Conservation (phyloP, 2,888 invertebrate species). For the Mystacides longicornis region DNA sequence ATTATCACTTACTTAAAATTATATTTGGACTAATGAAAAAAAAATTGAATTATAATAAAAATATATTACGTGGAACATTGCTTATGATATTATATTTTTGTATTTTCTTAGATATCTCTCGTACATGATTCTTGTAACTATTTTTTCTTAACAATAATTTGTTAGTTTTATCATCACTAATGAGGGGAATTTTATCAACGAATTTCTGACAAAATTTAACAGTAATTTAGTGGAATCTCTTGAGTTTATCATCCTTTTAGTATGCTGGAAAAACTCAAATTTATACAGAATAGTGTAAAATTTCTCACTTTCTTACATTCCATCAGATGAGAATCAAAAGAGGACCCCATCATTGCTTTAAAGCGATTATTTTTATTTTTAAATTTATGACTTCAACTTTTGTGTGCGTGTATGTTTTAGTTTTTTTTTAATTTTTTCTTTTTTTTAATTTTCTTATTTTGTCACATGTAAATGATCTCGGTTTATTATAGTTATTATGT, state of each 20-base stretch:
- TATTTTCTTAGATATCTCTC: conserved; percentile 26
- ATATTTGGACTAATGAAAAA: neutral
- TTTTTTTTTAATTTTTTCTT: neutral
- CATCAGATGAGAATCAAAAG: no score
- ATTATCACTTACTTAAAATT: neutral
- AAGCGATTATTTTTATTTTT: neutral
- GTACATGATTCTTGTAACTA: conserved; percentile 15
- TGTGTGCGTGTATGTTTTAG: neutral
- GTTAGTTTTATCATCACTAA: no score
- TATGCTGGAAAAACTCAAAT: no score
- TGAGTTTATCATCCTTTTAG: no score
- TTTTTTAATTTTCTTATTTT: neutral
- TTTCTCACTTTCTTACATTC: no score
- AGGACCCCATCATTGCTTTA: no score
- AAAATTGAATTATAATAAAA: neutral
- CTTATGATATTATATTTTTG: conserved; percentile 26
- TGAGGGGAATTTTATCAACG: no score
- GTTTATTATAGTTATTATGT: conserved; percentile 21
- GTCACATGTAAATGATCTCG: conserved; percentile 24
- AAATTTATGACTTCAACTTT: neutral
- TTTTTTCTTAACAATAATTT: neutral
- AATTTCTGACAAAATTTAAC: no score
- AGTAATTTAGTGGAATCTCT: no score
- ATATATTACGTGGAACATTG: conserved; percentile 18
- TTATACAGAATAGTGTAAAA: no score